Conservation (phyloP, 2,888 invertebrate genomes). For the Orthosia gracilis region DNA sequence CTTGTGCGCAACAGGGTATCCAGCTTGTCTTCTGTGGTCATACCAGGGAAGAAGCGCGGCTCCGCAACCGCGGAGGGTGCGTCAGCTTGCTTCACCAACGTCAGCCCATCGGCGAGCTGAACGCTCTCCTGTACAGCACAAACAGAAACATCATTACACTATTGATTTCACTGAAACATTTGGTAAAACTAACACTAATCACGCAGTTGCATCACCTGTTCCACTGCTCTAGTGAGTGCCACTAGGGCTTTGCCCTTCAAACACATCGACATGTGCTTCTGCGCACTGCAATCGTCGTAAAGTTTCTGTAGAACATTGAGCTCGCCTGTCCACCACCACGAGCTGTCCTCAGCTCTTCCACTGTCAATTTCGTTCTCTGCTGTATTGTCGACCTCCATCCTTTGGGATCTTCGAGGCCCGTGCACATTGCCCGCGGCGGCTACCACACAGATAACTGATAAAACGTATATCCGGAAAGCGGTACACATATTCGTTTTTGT, state of each 20-base stretch:
- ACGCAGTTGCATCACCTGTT: slow-evolving; percentile 86
- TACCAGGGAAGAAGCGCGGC: slow-evolving; percentile 90
- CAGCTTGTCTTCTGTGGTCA: slow-evolving; percentile 91
- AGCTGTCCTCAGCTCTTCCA: slow-evolving; percentile 88
- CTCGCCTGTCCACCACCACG: slow-evolving; percentile 91
- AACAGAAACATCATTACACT: slow-evolving; percentile 75
- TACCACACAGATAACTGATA: slow-evolving; percentile 85
- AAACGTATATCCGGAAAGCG: slow-evolving; percentile 87
- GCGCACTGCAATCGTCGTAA: slow-evolving; percentile 92
- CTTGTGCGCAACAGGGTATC: slow-evolving; percentile 89
- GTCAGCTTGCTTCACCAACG: slow-evolving; percentile 91
- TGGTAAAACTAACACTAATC: slow-evolving; percentile 44
- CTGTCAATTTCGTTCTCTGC: slow-evolving; percentile 88
- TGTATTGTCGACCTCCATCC: slow-evolving; percentile 85
- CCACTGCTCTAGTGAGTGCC: slow-evolving; percentile 91
- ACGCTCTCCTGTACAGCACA: slow-evolving; percentile 90
- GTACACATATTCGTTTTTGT: slow-evolving; percentile 85
- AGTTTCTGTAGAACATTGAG: slow-evolving; percentile 91
- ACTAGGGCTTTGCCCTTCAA: slow-evolving; percentile 92
- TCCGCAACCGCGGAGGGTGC: slow-evolving; percentile 90
- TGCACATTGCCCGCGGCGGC: slow-evolving; percentile 85
- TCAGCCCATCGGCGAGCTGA: slow-evolving; percentile 91
- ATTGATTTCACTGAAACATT: slow-evolving; percentile 70
- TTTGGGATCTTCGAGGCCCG: slow-evolving; percentile 86
- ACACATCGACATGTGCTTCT: slow-evolving; percentile 91